Percentiles rank a stretch among this genome's conserved stretches.
Conservation (phyloP, 2,113 vertebrate species). For the Symphodus melops region DNA sequence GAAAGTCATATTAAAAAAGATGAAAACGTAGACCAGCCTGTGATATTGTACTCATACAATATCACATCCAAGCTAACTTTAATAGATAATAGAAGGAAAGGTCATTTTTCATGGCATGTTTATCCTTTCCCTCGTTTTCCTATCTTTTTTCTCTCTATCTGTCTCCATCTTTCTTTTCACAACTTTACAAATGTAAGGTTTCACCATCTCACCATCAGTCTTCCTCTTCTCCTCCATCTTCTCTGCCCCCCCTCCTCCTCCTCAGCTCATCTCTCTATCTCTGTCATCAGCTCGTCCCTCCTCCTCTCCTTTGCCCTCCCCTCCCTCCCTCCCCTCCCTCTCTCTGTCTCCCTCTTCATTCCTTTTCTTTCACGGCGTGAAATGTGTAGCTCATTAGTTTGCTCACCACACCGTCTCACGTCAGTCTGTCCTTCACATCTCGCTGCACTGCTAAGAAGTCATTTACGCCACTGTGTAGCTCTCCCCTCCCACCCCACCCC, state of each 20-base stretch:
- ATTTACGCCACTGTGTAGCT: slow-evolving; percentile 76
- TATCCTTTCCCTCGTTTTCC: slow-evolving; percentile 20
- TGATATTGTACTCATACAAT: slow-evolving; percentile 49
- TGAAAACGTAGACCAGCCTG: slow-evolving; percentile 44
- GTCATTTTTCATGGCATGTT: slow-evolving; percentile 68
- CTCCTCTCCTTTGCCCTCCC: not conserved
- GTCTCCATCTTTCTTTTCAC: slow-evolving; percentile 16
- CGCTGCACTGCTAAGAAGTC: slow-evolving; percentile 86
- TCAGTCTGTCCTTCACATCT: slow-evolving; percentile 88
- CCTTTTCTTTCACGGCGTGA: slow-evolving; percentile 59
- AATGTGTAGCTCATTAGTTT: slow-evolving; percentile 85
- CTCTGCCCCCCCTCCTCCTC: slow-evolving; percentile 9
- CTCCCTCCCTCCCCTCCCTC: slow-evolving; percentile 32
- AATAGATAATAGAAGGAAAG: slow-evolving; percentile 60
- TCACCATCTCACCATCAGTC: slow-evolving; percentile 29
- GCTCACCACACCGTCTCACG: slow-evolving; percentile 73
- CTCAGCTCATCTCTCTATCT: slow-evolving; percentile 50
- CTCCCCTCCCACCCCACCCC: slow-evolving; percentile 3
- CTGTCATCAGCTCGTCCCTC: slow-evolving; percentile 40
- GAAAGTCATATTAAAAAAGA: slow-evolving; percentile 59
- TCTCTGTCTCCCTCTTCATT: not conserved
- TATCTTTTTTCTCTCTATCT: slow-evolving; percentile 8
- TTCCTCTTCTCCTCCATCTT: slow-evolving; percentile 18
- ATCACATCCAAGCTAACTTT: slow-evolving; percentile 59
- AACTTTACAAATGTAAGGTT: slow-evolving; percentile 62